Percentiles rank a stretch among this genome's conserved stretches.
Evolutionary conservation across 2,113 vertebrate species (phyloP).

Genomic region (Psephotus haematonotus): DNA sequence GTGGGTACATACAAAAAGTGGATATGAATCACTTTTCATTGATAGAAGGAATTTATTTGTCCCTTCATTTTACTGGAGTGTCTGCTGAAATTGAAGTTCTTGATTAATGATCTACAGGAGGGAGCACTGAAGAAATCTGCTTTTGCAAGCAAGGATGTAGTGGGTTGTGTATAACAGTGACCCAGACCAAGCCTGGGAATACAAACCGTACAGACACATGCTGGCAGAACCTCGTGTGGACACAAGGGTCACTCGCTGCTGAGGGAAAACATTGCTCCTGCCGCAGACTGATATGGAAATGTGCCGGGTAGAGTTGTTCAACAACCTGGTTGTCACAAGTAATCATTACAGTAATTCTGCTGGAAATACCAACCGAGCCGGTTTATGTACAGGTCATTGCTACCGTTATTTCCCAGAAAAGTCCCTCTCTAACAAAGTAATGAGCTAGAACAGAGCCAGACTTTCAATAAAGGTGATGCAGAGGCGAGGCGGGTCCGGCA

Average conservation of each 20-base stretch:
- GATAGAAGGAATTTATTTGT: constrained; percentile 64
- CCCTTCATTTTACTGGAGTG: constrained; percentile 20
- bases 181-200: background rate
- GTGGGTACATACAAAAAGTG: constrained; percentile 48
- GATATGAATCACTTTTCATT: constrained; percentile 66
- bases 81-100: constrained; percentile 34
- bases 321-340: background rate
- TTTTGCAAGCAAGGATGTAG: background rate
- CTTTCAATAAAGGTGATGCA: fast-evolving
- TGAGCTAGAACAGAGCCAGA: fast-evolving
- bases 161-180: background rate
- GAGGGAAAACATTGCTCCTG: background rate
- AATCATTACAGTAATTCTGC: background rate
- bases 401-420: background rate
- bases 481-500: fast-evolving
- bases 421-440: background rate
- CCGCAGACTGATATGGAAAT: background rate
- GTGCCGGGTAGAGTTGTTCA: background rate
- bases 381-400: fast-evolving
- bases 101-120: constrained; percentile 51
- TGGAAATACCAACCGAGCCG: fast-evolving
- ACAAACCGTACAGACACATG: fast-evolving
- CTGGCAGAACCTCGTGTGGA: background rate
- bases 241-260: background rate
- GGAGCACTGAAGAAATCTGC: background rate